These are phyloP conservation scores for Stegana nigrithorax DNA, from an alignment of 2,888 invertebrate genomes.

Conservation along the genomic window DNA sequence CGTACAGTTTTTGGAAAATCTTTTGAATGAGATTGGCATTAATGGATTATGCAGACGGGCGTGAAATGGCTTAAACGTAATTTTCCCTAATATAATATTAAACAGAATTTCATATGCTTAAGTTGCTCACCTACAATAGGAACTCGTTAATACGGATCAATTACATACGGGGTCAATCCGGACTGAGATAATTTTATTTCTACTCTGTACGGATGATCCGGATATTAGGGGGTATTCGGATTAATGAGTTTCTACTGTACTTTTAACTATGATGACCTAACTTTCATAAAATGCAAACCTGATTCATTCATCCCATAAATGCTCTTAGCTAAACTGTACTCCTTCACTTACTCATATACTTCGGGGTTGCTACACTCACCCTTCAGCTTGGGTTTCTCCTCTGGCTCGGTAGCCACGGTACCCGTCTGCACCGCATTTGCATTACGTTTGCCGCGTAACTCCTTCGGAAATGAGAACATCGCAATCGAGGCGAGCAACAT, in stretches of 20 bases:
- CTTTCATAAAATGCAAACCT: background rate
- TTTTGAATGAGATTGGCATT: slow-evolving; percentile 54
- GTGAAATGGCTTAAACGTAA: no score
- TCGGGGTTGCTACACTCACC: slow-evolving; percentile 69
- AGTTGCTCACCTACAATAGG: no score
- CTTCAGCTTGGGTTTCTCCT: slow-evolving; percentile 74
- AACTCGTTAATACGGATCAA: no score
- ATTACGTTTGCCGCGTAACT: slow-evolving; percentile 73
- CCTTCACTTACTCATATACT: no score
- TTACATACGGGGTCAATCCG: no score
- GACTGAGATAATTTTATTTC: no score
- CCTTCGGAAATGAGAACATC: slow-evolving; percentile 91
- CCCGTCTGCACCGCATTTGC: slow-evolving; percentile 19
- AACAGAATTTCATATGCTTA: no score
- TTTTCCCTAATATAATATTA: no score
- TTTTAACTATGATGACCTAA: slow-evolving; percentile 2
- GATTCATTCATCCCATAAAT: no score
- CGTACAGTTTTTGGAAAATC: slow-evolving; percentile 84
- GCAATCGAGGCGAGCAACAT: slow-evolving; percentile 85
- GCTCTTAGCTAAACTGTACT: background rate
- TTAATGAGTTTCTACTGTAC: no score
- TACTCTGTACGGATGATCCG: no score
- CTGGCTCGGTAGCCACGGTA: slow-evolving; percentile 54
- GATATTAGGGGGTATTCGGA: no score
- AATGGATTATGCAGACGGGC: background rate